Base-by-base conservation (phyloP, 1,140 invertebrate species). In the Scaptomyza pallida region DNA sequence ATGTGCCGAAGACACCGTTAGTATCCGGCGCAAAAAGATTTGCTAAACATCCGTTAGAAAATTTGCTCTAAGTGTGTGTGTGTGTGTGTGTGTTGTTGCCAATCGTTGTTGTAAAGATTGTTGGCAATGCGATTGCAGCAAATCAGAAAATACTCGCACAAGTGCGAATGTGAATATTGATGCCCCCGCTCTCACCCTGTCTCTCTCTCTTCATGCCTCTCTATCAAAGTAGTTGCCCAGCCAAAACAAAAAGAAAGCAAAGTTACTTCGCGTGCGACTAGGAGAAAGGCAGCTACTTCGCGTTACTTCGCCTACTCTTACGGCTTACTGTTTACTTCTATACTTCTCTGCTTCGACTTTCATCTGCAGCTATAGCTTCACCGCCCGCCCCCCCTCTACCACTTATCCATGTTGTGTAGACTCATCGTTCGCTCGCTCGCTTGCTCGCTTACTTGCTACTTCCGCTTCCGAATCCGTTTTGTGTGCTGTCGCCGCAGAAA, bases 121-220 rank as follows among this genome's bases (percentile, higher is more conserved):
- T 76, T 77, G 67, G 71, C 80, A 61, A 63, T 68, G 82, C 78
- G 82, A 88, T 88, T 86, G 82, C 82, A 78, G 81, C 77, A 88
- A 88, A 88, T 88, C 82, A 88, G 78, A 88, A 88, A 88, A 88
- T 88, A 72, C 78, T 88, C 82, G 82, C 75, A 88, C 82, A 88
- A 88, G 82, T 88, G 82, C 78, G 82, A 88, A 88, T 88, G 82
- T 88, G 82, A 88, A 88, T 89, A 88, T 88, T 88, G 82, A 88
- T 88, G 82, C 52, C 45, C 6, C 19, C 3, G 5, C 26, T 5
- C 33, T 15, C 62, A 19, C 23, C 13, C 47, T 9, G 13, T 3
- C 10, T n/a, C 15, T 5, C 0, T 12, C 15, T 51, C n/a, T n/a
- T n/a, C n/a, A n/a, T n/a, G n/a, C n/a, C 23, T 30, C 9, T 17